phyloP scores from a whole-genome alignment of 2,888 invertebrate species.

The Mycalesis mineus region DNA sequence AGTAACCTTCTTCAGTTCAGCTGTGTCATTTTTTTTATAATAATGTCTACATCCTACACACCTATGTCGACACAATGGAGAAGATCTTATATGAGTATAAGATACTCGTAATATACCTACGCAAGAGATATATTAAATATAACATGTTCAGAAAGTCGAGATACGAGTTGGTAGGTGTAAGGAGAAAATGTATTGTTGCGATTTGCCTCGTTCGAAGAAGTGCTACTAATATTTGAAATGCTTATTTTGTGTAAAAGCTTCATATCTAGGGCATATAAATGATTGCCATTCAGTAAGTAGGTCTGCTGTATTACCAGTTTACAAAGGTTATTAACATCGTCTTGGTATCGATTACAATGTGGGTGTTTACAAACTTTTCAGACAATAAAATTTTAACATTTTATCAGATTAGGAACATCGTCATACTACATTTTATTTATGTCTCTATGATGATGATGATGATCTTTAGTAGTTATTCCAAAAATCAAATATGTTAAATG shows the following conservation, averaged over 20 bases:
- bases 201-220: not conserved
- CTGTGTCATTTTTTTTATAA: no score
- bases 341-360: slow-evolving; percentile 12
- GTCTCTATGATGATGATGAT: not conserved
- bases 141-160: no score
- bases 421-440: not conserved
- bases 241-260: slow-evolving; percentile 7
- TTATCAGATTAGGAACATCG: not conserved
- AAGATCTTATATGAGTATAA: no score
- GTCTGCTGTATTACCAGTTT: slow-evolving; percentile 19
- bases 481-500: no score
- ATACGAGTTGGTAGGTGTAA: no score
- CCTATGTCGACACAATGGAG: no score
- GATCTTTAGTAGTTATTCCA: no score
- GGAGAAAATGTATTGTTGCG: not conserved
- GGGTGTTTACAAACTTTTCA: slow-evolving; percentile 15
- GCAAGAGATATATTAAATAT: no score
- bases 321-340: slow-evolving; percentile 23
- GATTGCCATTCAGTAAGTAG: slow-evolving; percentile 19
- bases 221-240: slow-evolving; percentile 1
- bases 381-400: not conserved
- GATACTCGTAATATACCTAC: no score
- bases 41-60: no score
- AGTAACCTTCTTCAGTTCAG: no score
- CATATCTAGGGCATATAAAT: slow-evolving; percentile 17